Evolutionary conservation across 2,797 vertebrate species (phyloP), one percentile per base, ranked within the genome.

Genomic region (Mus spretus): DNA sequence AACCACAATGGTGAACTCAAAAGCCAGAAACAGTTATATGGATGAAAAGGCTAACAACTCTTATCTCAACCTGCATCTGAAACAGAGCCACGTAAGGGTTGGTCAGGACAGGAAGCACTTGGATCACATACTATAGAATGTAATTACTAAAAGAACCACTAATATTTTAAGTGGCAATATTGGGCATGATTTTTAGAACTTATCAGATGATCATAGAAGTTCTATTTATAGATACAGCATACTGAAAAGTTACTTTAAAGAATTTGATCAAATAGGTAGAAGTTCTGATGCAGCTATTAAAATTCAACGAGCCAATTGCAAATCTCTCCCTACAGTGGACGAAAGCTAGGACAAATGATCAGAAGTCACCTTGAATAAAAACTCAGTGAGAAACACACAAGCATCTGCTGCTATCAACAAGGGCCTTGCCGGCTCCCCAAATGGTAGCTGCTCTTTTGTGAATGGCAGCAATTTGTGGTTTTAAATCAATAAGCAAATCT

Each of bases 231-330:
- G 61, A 22, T 65, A 34, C 3, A 57, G 3, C 22, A 57, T 12
- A 78, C 17, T 65, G 93, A 59, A 84, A 95, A 85, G 57, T 59
- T 95, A 40, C 4, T 79, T 90, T 85, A 61, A 97, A 94, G 44
- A 87, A 90, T 94, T 74, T 80, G 44, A 95, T 72, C 57, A 88
- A 86, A 86, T 40, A 82, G 61, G 19, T 77, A 44, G 82, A 96
- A 91, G 26, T 74, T 85, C 37, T 72, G 15, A 81, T 61, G 65
- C 34, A 83, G 57, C 63, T 82, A 90, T 89, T 92, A 94, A 93
- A 93, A 96, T 83, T 86, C 84, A 96, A 84, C 59, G 82, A 91
- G 72, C 72, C 72, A 88, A 44, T 80, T 44, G 67, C 83, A 93
- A 78, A 92, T 53, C 47, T 15, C 15, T 59, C 84, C 83, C 6